Percentiles rank a stretch among this genome's conserved stretches.
phyloP scores from a whole-genome alignment of 2,888 invertebrate genomes.

The Syritta pipiens region DNA sequence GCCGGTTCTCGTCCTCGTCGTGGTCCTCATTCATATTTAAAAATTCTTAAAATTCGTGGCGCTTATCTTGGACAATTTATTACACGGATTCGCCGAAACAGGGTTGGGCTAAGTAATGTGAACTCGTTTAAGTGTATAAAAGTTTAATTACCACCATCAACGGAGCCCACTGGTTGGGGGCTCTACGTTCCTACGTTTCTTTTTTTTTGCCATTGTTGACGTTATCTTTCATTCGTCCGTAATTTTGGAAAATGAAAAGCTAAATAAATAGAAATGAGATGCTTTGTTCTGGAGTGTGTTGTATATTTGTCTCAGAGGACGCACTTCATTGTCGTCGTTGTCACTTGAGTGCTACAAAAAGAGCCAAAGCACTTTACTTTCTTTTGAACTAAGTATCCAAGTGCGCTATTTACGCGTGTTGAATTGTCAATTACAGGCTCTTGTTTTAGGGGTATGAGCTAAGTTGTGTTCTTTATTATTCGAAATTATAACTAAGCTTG shows the following conservation, averaged over 20 bases:
- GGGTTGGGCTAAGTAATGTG: constrained; percentile 53
- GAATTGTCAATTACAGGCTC: no score
- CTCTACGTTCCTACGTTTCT: constrained; percentile 1
- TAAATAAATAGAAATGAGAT: constrained; percentile 49
- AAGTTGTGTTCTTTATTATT: no score
- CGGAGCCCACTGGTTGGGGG: constrained; percentile 34
- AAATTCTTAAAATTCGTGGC: constrained; percentile 32
- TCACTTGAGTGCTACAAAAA: no score
- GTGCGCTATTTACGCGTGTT: no score
- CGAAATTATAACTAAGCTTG: no score
- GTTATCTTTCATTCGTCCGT: constrained; percentile 3
- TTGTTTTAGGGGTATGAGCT: no score
- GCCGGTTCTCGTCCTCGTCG: background rate
- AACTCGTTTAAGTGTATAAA: constrained; percentile 62
- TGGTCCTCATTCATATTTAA: constrained; percentile 36
- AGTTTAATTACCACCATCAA: constrained; percentile 63
- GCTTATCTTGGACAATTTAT: constrained; percentile 56
- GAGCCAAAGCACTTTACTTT: no score
- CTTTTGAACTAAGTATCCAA: no score
- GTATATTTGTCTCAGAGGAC: background rate
- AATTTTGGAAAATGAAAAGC: constrained; percentile 45
- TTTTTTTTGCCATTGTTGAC: constrained; percentile 16
- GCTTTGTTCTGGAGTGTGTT: constrained; percentile 10
- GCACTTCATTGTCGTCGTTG: background rate
- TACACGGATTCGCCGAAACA: constrained; percentile 19